Conservation (phyloP, 2,797 vertebrate species). For the Glossophaga mutica region DNA sequence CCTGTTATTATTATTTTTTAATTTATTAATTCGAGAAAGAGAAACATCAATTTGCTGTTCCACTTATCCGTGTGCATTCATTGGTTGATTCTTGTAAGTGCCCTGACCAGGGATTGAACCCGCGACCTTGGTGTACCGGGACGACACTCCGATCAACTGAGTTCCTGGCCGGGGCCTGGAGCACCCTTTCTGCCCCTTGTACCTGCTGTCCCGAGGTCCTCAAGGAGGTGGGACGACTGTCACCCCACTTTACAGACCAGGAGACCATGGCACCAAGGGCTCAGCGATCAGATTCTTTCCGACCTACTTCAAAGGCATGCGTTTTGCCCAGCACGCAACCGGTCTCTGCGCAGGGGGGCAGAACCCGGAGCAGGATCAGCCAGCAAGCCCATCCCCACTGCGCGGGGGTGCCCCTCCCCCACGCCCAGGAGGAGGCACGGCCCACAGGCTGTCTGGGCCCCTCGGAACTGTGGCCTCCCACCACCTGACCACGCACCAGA, state of each 20-base stretch:
- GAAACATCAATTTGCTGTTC: neutral
- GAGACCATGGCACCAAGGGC: neutral
- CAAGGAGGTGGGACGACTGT: neutral
- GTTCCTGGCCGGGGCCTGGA: no score
- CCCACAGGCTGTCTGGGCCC: neutral
- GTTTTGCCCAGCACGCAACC: neutral
- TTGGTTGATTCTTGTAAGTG: neutral
- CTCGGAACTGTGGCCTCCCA: neutral
- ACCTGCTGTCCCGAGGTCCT: neutral
- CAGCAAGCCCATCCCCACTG: fast-evolving
- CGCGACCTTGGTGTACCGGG: neutral
- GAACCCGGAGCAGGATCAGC: no score
- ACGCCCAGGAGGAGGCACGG: neutral
- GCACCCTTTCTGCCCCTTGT: neutral
- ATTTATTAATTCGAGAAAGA: neutral
- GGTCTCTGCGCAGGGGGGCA: neutral
- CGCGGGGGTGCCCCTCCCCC: no score
- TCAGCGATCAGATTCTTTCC: neutral
- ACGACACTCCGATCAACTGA: neutral
- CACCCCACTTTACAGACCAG: neutral
- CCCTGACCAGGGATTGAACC: neutral
- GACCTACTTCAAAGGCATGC: neutral
- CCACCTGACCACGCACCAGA: neutral
- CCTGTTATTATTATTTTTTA: neutral
- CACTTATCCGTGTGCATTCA: neutral